phyloP scores from a whole-genome alignment of 2,888 invertebrate genomes.

The Leptothorax acervorum region DNA sequence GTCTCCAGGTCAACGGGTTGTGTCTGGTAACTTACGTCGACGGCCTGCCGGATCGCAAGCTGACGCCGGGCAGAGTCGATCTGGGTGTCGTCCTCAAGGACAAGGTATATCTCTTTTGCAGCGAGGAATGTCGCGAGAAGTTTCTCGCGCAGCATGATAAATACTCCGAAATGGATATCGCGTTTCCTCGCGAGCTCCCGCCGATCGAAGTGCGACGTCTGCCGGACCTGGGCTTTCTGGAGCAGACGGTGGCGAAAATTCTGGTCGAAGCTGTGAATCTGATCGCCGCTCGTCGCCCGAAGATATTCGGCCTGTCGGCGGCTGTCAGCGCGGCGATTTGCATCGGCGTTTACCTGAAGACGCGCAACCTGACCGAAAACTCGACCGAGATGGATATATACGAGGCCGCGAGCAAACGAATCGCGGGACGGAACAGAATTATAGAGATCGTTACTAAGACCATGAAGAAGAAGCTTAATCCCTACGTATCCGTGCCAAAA shows the following conservation, averaged over 20 bases:
- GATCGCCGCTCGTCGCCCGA: conserved; percentile 87
- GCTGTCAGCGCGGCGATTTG: conserved; percentile 87
- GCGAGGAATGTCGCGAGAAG: conserved; percentile 85
- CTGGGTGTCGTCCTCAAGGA: conserved; percentile 86
- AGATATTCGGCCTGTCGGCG: conserved; percentile 88
- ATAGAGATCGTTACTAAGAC: conserved; percentile 85
- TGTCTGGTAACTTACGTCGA: conserved; percentile 89
- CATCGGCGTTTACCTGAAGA: conserved; percentile 88
- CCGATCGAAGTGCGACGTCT: conserved; percentile 86
- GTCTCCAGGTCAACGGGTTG: conserved; percentile 87
- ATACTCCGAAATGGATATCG: conserved; percentile 86
- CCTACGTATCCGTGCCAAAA: conserved; percentile 82
- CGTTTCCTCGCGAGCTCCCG: conserved; percentile 84
- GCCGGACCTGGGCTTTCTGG: conserved; percentile 88
- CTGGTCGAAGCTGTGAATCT: conserved; percentile 87
- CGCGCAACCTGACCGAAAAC: conserved; percentile 82
- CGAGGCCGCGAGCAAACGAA: conserved; percentile 83
- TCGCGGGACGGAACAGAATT: conserved; percentile 85
- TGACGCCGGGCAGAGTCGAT: conserved; percentile 85
- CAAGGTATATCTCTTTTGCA: conserved; percentile 88
- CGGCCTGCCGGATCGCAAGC: conserved; percentile 86
- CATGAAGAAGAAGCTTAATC: conserved; percentile 87
- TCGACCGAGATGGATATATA: conserved; percentile 83
- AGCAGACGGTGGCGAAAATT: conserved; percentile 87
- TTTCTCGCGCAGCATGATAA: conserved; percentile 87